phyloP scores from a whole-genome alignment of 2,888 invertebrate genomes.

The Loripinus fragilis region DNA sequence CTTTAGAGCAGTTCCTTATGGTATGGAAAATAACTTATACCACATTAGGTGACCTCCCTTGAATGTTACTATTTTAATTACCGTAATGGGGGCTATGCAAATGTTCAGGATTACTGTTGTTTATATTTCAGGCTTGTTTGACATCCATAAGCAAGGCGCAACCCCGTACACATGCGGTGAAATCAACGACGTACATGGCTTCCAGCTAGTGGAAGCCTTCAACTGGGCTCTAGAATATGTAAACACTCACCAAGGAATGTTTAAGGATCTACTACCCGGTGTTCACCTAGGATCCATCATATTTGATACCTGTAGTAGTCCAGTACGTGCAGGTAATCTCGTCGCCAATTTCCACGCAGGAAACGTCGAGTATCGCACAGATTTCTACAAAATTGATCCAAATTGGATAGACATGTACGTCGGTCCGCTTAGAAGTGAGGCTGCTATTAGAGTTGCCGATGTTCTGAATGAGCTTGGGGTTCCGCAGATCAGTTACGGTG shows the following conservation, averaged over 20 bases:
- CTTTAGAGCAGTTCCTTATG: too few species aligned
- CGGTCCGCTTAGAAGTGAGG: slow-evolving; percentile 75
- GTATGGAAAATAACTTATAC: too few species aligned
- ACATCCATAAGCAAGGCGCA: slow-evolving; percentile 76
- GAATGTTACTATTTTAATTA: too few species aligned
- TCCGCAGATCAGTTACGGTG: slow-evolving; percentile 80
- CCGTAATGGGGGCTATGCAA: too few species aligned
- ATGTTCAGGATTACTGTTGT: not conserved
- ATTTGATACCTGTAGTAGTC: slow-evolving; percentile 78
- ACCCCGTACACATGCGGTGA: slow-evolving; percentile 79
- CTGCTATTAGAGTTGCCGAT: slow-evolving; percentile 75
- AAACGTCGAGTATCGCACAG: slow-evolving; percentile 63
- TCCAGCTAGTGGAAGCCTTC: slow-evolving; percentile 80
- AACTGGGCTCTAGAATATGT: slow-evolving; percentile 79
- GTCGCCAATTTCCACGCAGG: slow-evolving; percentile 79
- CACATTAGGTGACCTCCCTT: too few species aligned
- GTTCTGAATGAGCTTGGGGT: slow-evolving; percentile 74
- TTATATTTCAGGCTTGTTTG: slow-evolving; percentile 77
- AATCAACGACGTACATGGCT: slow-evolving; percentile 77
- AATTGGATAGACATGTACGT: slow-evolving; percentile 72
- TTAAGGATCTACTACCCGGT: slow-evolving; percentile 64
- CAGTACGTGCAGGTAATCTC: slow-evolving; percentile 77
- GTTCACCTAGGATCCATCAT: slow-evolving; percentile 75
- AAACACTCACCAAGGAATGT: slow-evolving; percentile 76
- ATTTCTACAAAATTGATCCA: slow-evolving; percentile 60